Conservation (phyloP, 2,113 vertebrate genomes). For the Salvelinus fontinalis region DNA sequence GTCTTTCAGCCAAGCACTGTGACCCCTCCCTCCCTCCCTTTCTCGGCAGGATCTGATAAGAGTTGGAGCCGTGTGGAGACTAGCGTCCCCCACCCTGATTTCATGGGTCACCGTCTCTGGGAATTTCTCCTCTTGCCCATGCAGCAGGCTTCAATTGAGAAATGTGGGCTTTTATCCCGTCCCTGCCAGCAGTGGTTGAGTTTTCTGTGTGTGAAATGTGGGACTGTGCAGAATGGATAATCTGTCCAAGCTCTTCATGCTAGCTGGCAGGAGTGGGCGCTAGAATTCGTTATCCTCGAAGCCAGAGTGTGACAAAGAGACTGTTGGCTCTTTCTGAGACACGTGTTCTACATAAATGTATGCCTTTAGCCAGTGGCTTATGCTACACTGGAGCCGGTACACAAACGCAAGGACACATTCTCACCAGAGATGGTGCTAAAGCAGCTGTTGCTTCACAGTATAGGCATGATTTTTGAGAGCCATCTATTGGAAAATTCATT, state of each 20-base stretch:
- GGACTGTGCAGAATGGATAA: conserved; percentile 33
- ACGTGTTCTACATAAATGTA: too few relatives aligned
- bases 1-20: conserved; percentile 1
- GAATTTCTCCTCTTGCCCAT: conserved; percentile 28
- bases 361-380: too few relatives aligned
- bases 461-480: too few relatives aligned
- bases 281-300: conserved; percentile 1
- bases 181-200: conserved; percentile 3
- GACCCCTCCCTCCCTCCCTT: conserved; percentile 23
- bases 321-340: not conserved
- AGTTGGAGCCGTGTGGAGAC: conserved; percentile 5
- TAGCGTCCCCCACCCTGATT: conserved; percentile 34
- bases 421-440: too few relatives aligned
- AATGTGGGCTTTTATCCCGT: conserved; percentile 29
- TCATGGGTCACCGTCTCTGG: conserved; percentile 49
- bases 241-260: conserved; percentile 28
- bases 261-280: not conserved
- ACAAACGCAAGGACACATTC: not conserved
- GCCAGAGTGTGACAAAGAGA: conserved; percentile 19
- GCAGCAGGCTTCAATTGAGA: conserved; percentile 45
- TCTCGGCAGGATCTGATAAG: conserved; percentile 16
- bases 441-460: too few relatives aligned
- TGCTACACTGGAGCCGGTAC: not conserved
- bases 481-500: too few relatives aligned
- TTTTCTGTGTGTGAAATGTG: conserved; percentile 20